Conservation (phyloP, 2,888 invertebrate species). For the Dilophus febrilis region DNA sequence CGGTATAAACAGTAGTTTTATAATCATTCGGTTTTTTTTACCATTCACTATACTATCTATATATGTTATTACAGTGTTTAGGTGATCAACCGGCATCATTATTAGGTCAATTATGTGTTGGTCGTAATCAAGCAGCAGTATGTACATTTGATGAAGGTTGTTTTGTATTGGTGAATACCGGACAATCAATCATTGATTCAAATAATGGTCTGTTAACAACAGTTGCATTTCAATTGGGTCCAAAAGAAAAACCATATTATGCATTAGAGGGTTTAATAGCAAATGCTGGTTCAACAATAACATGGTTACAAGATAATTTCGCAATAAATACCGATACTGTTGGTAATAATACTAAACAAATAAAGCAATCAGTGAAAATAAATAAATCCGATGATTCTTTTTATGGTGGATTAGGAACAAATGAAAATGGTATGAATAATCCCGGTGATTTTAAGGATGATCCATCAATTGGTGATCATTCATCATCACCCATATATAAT, state of each 20-base stretch:
- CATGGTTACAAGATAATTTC: conserved; percentile 80
- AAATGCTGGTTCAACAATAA: conserved; percentile 67
- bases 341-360: conserved; percentile 20
- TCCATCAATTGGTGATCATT: conserved; percentile 20
- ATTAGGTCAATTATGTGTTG: conserved; percentile 80
- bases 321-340: conserved; percentile 49
- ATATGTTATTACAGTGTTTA: conserved; percentile 44
- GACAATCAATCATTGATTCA: conserved; percentile 58
- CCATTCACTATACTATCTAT: background rate
- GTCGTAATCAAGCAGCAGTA: conserved; percentile 78
- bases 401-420: conserved; percentile 18
- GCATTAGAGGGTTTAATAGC: conserved; percentile 87
- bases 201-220: conserved; percentile 79
- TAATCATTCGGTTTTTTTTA: background rate
- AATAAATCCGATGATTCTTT: conserved; percentile 5
- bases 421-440: background rate
- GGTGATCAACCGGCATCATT: conserved; percentile 94
- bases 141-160: conserved; percentile 93
- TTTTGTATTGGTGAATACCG: conserved; percentile 89
- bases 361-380: conserved; percentile 19
- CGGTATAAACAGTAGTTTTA: conserved; percentile 39
- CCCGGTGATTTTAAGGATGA: conserved; percentile 24
- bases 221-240: conserved; percentile 77
- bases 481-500: background rate
- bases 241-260: conserved; percentile 54